Percentiles rank a stretch among this genome's conserved stretches.
Evolutionary conservation across 2,113 vertebrate species (phyloP).

Genomic region (Anhinga anhinga): DNA sequence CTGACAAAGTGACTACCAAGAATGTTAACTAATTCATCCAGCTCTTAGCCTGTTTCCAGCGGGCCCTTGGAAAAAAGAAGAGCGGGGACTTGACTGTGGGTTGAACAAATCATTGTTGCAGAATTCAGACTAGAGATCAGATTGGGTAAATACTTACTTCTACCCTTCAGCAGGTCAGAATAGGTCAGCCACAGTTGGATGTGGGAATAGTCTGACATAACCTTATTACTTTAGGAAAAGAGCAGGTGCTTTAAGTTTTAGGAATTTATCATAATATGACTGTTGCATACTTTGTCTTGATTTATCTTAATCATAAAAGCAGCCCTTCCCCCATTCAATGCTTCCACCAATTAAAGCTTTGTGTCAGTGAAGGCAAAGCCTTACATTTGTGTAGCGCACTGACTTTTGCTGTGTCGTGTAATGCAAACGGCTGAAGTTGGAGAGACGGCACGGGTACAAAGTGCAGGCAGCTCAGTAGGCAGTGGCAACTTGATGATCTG

Average conservation of each 20-base stretch:
- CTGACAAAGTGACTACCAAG: no score
- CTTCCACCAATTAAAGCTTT: background rate
- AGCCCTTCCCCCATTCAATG: background rate
- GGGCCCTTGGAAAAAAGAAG: background rate
- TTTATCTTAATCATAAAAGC: rapidly evolving
- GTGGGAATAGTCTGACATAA: background rate
- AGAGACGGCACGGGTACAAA: rapidly evolving
- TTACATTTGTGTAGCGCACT: rapidly evolving
- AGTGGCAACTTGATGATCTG: background rate
- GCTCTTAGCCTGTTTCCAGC: background rate
- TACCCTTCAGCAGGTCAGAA: background rate
- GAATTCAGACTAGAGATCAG: background rate
- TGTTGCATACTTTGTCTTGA: background rate
- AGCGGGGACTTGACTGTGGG: background rate
- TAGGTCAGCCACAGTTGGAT: background rate
- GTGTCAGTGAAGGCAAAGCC: background rate
- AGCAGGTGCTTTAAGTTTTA: background rate
- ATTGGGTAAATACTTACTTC: background rate
- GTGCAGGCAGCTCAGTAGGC: background rate
- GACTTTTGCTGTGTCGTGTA: background rate
- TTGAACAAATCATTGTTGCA: background rate
- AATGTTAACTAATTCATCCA: background rate
- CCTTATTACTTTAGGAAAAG: background rate
- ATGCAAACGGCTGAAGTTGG: background rate
- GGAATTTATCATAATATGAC: background rate